Evolutionary conservation across 2,888 invertebrate species (phyloP).

Genomic region (Sisyra nigra): DNA sequence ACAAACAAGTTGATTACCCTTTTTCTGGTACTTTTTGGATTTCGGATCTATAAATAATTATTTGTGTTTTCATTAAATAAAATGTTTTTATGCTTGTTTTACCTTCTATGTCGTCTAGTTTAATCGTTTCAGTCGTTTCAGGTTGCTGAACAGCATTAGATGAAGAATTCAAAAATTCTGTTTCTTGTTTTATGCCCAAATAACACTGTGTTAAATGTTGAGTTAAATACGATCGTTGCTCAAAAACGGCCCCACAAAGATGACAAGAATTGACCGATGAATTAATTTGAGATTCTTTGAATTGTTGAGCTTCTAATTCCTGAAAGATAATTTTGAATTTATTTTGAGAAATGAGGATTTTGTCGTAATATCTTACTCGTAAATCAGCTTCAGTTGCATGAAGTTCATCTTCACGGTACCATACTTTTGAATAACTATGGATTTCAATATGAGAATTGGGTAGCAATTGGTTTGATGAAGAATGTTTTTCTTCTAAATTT

Average conservation of each 20-base stretch:
- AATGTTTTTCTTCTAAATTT: background rate
- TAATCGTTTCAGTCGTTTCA: background rate
- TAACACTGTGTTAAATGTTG: conserved; percentile 4
- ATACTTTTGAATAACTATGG: conserved; percentile 9
- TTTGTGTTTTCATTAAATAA: too few relatives aligned
- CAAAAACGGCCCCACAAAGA: conserved; percentile 5
- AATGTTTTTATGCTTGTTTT: conserved; percentile 14
- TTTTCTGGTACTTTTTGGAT: conserved; percentile 4
- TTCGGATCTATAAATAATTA: conserved; percentile 5
- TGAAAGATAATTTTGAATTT: background rate
- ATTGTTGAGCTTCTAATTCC: conserved; percentile 6
- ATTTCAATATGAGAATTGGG: background rate
- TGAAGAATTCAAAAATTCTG: conserved; percentile 3
- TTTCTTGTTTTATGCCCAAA: conserved; percentile 1
- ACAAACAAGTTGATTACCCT: conserved; percentile 29
- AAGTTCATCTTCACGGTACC: conserved; percentile 28
- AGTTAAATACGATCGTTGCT: background rate
- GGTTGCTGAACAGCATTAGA: background rate
- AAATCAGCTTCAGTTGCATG: conserved; percentile 29
- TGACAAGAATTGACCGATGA: background rate
- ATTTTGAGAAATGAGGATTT: background rate
- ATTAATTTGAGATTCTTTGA: conserved; percentile 5
- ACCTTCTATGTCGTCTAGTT: conserved; percentile 21
- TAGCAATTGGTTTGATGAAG: background rate
- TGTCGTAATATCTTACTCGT: conserved; percentile 15